These are phyloP conservation scores for Pseudocheirus occidentalis DNA, from an alignment of 2,797 vertebrate genomes.

Conservation along the genomic window DNA sequence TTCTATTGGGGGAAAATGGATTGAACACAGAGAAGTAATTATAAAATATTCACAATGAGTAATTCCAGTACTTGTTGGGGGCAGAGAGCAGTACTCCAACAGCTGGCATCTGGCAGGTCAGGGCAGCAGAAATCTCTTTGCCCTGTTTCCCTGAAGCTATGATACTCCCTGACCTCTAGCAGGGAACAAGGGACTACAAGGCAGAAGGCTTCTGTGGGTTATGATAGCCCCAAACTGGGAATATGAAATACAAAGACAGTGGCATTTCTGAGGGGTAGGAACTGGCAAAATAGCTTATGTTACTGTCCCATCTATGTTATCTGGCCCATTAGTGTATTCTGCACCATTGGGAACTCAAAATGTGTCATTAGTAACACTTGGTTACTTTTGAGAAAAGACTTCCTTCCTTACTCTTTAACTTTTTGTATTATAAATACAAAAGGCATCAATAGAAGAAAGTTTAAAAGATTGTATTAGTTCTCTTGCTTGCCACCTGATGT, in stretches of 20 bases:
- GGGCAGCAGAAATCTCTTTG: neutral
- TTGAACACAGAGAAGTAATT: neutral
- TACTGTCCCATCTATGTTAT: neutral
- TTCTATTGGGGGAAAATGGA: neutral
- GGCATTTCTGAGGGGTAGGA: neutral
- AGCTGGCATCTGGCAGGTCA: neutral
- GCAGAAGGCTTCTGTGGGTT: neutral
- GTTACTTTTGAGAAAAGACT: neutral
- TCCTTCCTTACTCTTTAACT: neutral
- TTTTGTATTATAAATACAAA: neutral
- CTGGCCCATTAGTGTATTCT: neutral
- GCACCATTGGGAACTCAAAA: neutral
- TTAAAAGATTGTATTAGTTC: neutral
- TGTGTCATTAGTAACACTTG: neutral
- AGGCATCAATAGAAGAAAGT: neutral
- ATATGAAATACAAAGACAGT: neutral
- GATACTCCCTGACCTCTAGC: neutral
- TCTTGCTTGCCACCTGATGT: neutral
- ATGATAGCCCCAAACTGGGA: neutral
- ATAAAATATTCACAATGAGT: neutral
- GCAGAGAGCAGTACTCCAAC: neutral
- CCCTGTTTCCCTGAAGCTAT: neutral
- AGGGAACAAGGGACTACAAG: neutral
- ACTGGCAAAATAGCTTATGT: neutral
- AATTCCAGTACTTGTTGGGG: neutral